phyloP scores from a whole-genome alignment of 2,113 vertebrate species.

The Sporophila hypoxantha region DNA sequence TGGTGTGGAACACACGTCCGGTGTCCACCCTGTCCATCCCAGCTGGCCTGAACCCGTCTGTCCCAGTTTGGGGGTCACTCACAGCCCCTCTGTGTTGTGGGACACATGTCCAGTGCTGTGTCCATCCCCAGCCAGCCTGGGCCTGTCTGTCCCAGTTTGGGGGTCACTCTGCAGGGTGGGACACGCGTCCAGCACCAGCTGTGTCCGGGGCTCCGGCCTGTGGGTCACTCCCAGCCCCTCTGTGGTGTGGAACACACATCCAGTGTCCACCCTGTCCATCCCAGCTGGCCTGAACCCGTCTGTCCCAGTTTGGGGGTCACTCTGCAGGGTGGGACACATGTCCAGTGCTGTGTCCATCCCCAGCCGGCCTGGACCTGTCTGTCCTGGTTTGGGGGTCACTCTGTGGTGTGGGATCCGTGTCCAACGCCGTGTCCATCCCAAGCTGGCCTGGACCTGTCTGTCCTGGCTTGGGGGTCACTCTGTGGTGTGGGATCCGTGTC shows the following conservation, averaged over 20 bases:
- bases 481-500: not conserved
- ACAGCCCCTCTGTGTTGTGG: too few species aligned
- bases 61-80: too few species aligned
- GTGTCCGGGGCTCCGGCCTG: too few species aligned
- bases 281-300: not conserved
- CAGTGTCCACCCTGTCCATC: not conserved
- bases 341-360: not conserved
- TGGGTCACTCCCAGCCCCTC: not conserved
- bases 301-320: too few species aligned
- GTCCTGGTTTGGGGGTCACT: too few species aligned
- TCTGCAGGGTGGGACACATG: not conserved
- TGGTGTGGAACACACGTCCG: not conserved
- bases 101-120: too few species aligned
- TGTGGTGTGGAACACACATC: not conserved
- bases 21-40: not conserved
- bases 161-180: too few species aligned
- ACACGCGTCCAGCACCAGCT: too few species aligned
- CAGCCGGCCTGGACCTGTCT: not conserved
- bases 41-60: not conserved
- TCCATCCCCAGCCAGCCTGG: too few species aligned
- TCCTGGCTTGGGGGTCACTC: too few species aligned
- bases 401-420: not conserved
- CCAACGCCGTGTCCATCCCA: not conserved
- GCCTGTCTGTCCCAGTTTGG: rapidly evolving
- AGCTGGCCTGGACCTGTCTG: not conserved